Conservation (phyloP, 2,888 invertebrate genomes). For the Troilus luridus region DNA sequence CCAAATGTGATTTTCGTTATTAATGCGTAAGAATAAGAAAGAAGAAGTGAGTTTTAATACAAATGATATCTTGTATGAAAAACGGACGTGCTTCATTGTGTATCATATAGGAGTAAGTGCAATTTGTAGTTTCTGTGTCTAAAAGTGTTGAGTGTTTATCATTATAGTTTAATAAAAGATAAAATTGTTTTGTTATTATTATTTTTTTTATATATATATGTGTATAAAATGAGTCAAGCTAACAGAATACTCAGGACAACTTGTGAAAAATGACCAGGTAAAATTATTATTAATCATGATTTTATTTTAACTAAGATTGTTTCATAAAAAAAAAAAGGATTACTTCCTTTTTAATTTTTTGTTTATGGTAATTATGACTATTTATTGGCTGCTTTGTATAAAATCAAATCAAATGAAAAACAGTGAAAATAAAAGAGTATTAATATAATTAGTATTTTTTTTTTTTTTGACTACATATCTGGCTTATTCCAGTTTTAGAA, state of each 20-base stretch:
- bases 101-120: slow-evolving; percentile 63
- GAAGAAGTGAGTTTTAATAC: slow-evolving; percentile 60
- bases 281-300: slow-evolving; percentile 38
- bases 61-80: slow-evolving; percentile 53
- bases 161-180: slow-evolving; percentile 62
- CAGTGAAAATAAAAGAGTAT: neutral
- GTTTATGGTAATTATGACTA: slow-evolving; percentile 7
- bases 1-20: slow-evolving; percentile 64
- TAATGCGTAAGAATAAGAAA: slow-evolving; percentile 61
- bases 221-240: slow-evolving; percentile 61
- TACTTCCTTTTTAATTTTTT: neutral
- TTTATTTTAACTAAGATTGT: neutral
- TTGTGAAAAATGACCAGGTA: slow-evolving; percentile 58
- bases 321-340: neutral
- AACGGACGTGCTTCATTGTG: slow-evolving; percentile 56
- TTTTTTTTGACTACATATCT: neutral
- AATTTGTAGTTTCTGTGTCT: slow-evolving; percentile 66
- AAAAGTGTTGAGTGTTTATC: slow-evolving; percentile 65
- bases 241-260: slow-evolving; percentile 64
- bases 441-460: no score
- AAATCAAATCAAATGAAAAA: neutral
- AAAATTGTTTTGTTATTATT: slow-evolving; percentile 64
- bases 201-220: slow-evolving; percentile 59
- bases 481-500: neutral
- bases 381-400: neutral